Conservation (phyloP, 2,888 invertebrate genomes). For the Listrodromus nycthemerus region DNA sequence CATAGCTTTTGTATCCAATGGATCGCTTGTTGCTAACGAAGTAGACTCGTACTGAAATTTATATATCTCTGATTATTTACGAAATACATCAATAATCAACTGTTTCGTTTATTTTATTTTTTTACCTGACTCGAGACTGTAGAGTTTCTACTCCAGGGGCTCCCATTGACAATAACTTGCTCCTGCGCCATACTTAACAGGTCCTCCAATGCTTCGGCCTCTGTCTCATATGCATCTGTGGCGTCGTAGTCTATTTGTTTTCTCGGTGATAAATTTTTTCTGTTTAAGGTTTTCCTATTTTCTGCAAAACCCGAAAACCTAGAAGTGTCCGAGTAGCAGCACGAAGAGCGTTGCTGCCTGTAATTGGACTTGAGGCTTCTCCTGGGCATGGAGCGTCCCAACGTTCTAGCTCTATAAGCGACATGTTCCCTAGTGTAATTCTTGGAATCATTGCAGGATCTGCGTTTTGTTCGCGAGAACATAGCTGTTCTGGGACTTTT, state of each 20-base stretch:
- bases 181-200: neutral
- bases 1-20: neutral
- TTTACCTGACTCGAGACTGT: constrained; percentile 14
- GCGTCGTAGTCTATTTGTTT: neutral
- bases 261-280: neutral
- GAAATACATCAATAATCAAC: neutral
- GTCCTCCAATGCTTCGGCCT: neutral
- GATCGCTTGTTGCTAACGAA: neutral
- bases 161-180: neutral
- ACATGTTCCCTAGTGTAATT: neutral
- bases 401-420: constrained; percentile 3
- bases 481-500: constrained; percentile 9
- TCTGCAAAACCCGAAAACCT: neutral
- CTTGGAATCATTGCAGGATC: neutral
- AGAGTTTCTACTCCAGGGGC: neutral
- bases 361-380: constrained; percentile 5
- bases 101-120: neutral
- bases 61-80: neutral
- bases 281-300: neutral
- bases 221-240: neutral
- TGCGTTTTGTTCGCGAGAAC: neutral
- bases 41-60: constrained; percentile 34
- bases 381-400: constrained; percentile 44
- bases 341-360: neutral
- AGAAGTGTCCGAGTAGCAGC: constrained; percentile 10